Base-by-base conservation (phyloP, 2,797 vertebrate genomes). In the Parauchenoglanis ngamensis region DNA sequence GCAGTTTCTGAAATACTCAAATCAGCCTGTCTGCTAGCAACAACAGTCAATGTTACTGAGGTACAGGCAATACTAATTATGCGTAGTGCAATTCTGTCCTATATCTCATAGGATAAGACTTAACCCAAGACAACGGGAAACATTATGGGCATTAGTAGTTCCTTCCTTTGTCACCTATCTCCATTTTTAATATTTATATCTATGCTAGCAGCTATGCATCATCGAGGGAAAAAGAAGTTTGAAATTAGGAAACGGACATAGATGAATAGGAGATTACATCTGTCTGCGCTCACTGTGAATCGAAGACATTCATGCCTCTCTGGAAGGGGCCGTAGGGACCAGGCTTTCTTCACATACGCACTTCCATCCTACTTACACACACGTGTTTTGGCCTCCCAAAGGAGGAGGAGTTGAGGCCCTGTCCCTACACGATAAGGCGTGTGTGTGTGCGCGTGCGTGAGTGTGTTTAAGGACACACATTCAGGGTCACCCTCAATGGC, bases 401-500 rank as follows among this genome's bases (percentile, higher is more conserved):
- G 88, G 90, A 90, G 63, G 81, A 89, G 84, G 49, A 87, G 75
- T 63, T 84, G 83, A 85, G 89, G 77, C 85, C 80, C 61, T 90
- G 89, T 90, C 85, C 67, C 73, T 87, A 85, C 68, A 86, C 52
- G 90, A 90, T 90, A 89, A 88, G 88, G 76, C 40, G 52, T 54
- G 56, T 72, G 85, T 63, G 87, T 77, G 76, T 57, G 88, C 52
- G 80, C 54, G 70, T 25, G 21, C 1, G 63, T 0, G 40, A 1
- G 85, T 13, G 85, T 87, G 84, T 63, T 84, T 89, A 87, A 85
- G 88, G 72, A 87, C 87, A 78, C 88, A 86, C 85, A 81, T 92
- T 93, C 93, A 93, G 95, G 95, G 95, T 96, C 94, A 96, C 92
- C 88, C 92, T 93, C 94, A 94, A 94, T 93, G 94, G 93, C 93